phyloP scores from a whole-genome alignment of 2,888 invertebrate genomes.

The Ophraella communa region DNA sequence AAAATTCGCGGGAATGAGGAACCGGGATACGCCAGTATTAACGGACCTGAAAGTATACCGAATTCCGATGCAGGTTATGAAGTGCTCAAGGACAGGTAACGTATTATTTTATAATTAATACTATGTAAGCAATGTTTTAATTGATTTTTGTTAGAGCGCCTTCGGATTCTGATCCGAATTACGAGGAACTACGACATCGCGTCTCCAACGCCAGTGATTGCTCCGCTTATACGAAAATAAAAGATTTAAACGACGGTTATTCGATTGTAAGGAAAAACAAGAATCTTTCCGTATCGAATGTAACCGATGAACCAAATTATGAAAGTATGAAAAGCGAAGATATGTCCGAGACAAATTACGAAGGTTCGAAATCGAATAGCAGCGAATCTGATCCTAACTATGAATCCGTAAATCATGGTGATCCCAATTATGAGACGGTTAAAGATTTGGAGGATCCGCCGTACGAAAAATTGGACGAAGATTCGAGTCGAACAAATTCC shows the following conservation, averaged over 20 bases:
- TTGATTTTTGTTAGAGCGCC: constrained; percentile 26
- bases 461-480: constrained; percentile 66
- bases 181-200: constrained; percentile 73
- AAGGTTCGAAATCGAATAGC: constrained; percentile 59
- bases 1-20: constrained; percentile 49
- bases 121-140: not conserved
- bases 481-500: constrained; percentile 48
- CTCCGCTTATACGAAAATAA: constrained; percentile 53
- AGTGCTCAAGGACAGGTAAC: constrained; percentile 62
- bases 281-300: constrained; percentile 32
- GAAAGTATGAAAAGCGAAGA: constrained; percentile 38
- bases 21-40: constrained; percentile 57
- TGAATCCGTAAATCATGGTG: constrained; percentile 70
- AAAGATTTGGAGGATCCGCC: constrained; percentile 78
- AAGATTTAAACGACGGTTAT: constrained; percentile 58
- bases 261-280: constrained; percentile 64
- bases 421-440: constrained; percentile 85
- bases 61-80: constrained; percentile 77
- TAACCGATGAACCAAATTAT: constrained; percentile 56
- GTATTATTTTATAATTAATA: not conserved
- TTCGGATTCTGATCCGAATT: constrained; percentile 76
- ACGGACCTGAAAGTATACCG: constrained; percentile 67
- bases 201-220: constrained; percentile 55
- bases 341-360: constrained; percentile 80
- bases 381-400: constrained; percentile 78